These are phyloP conservation scores for Thunnus maccoyii DNA, from an alignment of 2,113 vertebrate genomes.

Conservation along the genomic window DNA sequence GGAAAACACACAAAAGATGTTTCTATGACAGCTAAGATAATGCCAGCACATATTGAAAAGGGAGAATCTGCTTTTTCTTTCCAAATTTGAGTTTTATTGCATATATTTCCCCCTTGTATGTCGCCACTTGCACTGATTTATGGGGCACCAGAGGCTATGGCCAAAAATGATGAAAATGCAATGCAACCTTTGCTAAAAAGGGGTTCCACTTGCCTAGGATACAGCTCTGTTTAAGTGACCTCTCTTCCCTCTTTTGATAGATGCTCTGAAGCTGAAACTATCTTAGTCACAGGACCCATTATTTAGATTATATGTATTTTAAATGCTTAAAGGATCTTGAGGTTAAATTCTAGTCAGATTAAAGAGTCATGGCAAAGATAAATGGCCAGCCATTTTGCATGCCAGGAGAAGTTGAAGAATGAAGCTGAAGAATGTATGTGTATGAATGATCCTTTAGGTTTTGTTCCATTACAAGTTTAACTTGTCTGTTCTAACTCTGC, in stretches of 20 bases:
- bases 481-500: constrained; percentile 3
- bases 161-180: constrained; percentile 19
- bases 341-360: not conserved
- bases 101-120: not conserved
- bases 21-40: not conserved
- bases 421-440: not conserved
- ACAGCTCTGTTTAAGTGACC: not conserved
- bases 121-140: constrained; percentile 24
- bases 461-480: constrained; percentile 31
- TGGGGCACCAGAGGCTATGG: constrained; percentile 4
- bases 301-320: constrained; percentile 5
- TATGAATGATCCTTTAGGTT: not conserved
- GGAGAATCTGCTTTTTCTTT: not conserved
- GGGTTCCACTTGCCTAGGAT: constrained; percentile 4
- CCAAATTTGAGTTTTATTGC: not conserved
- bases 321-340: not conserved
- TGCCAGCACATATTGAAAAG: no score
- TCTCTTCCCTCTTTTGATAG: constrained; percentile 14
- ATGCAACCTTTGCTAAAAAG: not conserved
- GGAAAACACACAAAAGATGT: not conserved
- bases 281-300: not conserved
- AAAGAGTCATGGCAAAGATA: constrained; percentile 4
- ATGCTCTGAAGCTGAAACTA: constrained; percentile 7
- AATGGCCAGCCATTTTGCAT: constrained; percentile 7
- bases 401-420: not conserved